These are phyloP conservation scores for Epirrhoe alternata DNA, from an alignment of 2,888 invertebrate genomes.

Conservation along the genomic window DNA sequence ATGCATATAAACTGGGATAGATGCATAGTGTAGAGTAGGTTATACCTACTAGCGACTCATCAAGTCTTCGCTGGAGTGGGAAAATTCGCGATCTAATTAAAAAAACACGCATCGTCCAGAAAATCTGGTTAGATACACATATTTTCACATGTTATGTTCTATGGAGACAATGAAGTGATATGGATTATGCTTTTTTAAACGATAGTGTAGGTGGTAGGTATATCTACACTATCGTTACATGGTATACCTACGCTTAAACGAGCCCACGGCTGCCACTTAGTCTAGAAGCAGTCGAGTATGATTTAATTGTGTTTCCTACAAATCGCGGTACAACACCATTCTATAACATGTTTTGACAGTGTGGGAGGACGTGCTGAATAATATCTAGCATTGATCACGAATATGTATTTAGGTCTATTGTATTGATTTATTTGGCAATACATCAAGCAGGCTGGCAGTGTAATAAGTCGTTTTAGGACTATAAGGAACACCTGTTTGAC, in stretches of 20 bases:
- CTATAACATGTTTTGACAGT: conserved; percentile 41
- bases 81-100: no score
- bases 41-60: no score
- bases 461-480: conserved; percentile 38
- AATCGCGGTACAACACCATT: conserved; percentile 29
- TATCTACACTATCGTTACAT: no score
- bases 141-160: no score
- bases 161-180: no score
- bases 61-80: no score
- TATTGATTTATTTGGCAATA: conserved; percentile 62
- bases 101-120: no score
- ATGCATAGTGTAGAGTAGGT: no score
- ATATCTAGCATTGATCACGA: conserved; percentile 60
- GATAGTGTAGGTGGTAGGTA: no score
- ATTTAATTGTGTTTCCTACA: conserved; percentile 11
- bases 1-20: no score
- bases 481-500: conserved; percentile 32
- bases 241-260: not conserved
- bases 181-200: no score
- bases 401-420: conserved; percentile 71
- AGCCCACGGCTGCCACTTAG: not conserved
- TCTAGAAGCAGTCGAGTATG: not conserved
- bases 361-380: conserved; percentile 67
- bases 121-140: no score
- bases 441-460: conserved; percentile 36